Conservation (phyloP, 1,140 invertebrate species). For the Muscidifurax raptorellus region DNA sequence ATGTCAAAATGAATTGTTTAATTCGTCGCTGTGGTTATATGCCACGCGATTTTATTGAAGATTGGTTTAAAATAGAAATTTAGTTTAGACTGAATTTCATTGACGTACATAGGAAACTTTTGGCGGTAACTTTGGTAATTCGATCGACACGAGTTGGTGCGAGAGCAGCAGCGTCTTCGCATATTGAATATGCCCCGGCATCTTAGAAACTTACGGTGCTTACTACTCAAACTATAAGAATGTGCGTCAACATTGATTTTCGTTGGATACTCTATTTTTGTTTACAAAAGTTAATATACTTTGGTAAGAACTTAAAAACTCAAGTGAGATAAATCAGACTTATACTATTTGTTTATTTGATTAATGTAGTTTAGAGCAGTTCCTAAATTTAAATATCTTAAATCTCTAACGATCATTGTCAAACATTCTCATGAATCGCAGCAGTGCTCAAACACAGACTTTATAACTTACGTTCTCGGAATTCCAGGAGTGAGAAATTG, state of each 20-base stretch:
- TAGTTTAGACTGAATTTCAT: background rate
- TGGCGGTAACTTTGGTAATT: background rate
- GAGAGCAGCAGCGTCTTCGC: background rate
- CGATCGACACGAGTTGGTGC: background rate
- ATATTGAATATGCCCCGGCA: background rate
- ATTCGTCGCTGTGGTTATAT: too few species aligned
- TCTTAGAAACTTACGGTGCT: background rate
- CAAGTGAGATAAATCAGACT: too few species aligned
- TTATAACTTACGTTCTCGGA: background rate
- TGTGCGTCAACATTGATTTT: background rate
- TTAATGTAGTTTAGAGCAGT: too few species aligned
- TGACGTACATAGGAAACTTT: background rate
- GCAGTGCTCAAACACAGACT: too few species aligned
- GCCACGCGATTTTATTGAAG: background rate
- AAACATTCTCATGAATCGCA: too few species aligned
- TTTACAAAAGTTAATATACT: background rate
- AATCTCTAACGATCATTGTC: background rate
- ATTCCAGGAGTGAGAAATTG: background rate
- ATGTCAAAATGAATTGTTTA: too few species aligned
- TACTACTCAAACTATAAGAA: background rate
- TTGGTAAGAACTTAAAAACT: too few species aligned
- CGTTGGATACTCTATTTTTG: background rate
- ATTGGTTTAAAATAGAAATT: background rate
- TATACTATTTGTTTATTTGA: too few species aligned
- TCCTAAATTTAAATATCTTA: background rate